These are phyloP conservation scores for Epinotia ramella DNA, from an alignment of 2,888 invertebrate genomes.

Conservation along the genomic window DNA sequence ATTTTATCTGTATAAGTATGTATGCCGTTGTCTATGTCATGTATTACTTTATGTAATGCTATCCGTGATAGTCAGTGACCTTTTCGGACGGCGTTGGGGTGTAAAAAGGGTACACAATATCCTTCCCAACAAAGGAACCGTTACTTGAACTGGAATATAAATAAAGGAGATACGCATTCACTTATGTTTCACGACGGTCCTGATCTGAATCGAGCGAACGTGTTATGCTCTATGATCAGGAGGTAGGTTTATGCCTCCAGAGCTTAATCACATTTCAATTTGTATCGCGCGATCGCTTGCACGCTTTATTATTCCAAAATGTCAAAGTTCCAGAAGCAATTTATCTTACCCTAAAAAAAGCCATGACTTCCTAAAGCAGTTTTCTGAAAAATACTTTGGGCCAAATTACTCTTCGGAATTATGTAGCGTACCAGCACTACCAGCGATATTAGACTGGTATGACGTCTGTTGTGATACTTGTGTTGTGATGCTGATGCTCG, in stretches of 20 bases:
- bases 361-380: too few relatives aligned
- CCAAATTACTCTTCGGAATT: too few relatives aligned
- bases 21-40: neutral
- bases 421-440: too few relatives aligned
- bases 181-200: conserved; percentile 10
- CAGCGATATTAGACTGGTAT: too few relatives aligned
- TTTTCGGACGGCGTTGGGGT: conserved; percentile 25
- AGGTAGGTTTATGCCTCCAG: neutral
- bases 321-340: conserved; percentile 2
- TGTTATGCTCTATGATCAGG: neutral
- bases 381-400: too few relatives aligned
- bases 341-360: neutral
- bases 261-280: neutral
- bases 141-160: conserved; percentile 22
- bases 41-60: conserved; percentile 10
- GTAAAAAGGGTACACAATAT: conserved; percentile 41
- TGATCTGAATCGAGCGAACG: conserved; percentile 19
- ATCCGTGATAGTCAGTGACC: conserved; percentile 35
- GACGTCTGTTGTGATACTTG: too few relatives aligned
- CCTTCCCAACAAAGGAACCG: conserved; percentile 36
- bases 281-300: neutral
- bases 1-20: neutral
- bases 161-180: conserved; percentile 18
- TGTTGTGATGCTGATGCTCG: too few relatives aligned
- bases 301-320: too few relatives aligned